Evolutionary conservation across 2,113 vertebrate species (phyloP).

Genomic region (Eulacestoma nigropectus): DNA sequence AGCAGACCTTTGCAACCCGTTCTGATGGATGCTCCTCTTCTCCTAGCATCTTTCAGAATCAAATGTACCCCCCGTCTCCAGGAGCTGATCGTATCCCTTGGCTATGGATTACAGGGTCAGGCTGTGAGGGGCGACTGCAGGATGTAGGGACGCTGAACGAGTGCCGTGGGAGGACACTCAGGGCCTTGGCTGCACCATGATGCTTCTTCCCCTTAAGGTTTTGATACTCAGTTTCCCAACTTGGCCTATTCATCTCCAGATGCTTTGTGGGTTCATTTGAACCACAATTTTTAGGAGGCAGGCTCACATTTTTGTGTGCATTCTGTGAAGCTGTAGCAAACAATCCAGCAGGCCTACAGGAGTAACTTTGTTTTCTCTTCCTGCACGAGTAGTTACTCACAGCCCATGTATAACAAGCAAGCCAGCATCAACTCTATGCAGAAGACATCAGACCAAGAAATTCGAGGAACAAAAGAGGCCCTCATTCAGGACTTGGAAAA

Average conservation of each 20-base stretch:
- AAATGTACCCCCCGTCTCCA: background rate
- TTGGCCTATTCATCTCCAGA: background rate
- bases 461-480: conserved; percentile 93
- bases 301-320: background rate
- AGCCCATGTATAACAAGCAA: conserved; percentile 81
- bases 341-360: background rate
- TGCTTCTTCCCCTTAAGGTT: background rate
- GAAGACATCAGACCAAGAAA: conserved; percentile 86
- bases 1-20: background rate
- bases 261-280: background rate
- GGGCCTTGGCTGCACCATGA: background rate
- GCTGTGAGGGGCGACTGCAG: background rate
- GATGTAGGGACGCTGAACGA: background rate
- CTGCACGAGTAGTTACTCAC: conserved; percentile 75
- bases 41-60: background rate
- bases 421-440: conserved; percentile 71
- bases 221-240: background rate
- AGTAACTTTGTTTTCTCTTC: conserved; percentile 16
- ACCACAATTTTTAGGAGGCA: background rate
- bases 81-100: too few relatives aligned
- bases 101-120: background rate
- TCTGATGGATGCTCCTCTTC: background rate
- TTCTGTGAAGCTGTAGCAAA: background rate
- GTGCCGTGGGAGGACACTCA: background rate
- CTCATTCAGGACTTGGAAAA: conserved; percentile 95